Conservation (phyloP, 2,888 invertebrate genomes). For the Scaptomyza polygonia region DNA sequence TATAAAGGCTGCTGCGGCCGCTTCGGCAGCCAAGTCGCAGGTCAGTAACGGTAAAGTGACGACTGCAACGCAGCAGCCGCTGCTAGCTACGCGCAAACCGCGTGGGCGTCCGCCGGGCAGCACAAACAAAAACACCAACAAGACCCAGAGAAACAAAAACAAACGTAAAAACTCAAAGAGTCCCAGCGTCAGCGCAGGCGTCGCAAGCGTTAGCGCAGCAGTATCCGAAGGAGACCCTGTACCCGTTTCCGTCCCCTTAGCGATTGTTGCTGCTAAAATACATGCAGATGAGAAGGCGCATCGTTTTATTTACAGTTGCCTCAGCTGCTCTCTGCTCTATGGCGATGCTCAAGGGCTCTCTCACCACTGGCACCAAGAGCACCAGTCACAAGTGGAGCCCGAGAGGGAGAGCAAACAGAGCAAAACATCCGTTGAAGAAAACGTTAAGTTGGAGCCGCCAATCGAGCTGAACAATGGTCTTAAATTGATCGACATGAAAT, state of each 20-base stretch:
- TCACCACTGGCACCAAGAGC: constrained; percentile 67
- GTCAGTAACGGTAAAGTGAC: constrained; percentile 54
- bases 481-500: constrained; percentile 51
- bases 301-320: constrained; percentile 72
- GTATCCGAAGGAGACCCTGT: background rate
- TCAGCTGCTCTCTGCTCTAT: constrained; percentile 71
- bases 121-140: constrained; percentile 45
- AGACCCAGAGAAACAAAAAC: constrained; percentile 51
- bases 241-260: constrained; percentile 6
- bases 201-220: constrained; percentile 34
- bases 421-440: constrained; percentile 18
- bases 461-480: constrained; percentile 30
- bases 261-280: constrained; percentile 50
- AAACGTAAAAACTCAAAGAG: constrained; percentile 61
- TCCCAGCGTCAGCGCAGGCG: constrained; percentile 43
- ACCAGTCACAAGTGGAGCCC: constrained; percentile 46
- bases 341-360: constrained; percentile 62
- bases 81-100: constrained; percentile 45
- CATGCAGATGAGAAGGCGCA: constrained; percentile 70
- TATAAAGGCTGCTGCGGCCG: constrained; percentile 55
- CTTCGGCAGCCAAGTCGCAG: constrained; percentile 57
- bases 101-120: constrained; percentile 67
- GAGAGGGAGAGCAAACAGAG: constrained; percentile 31
- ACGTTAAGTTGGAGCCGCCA: constrained; percentile 48
- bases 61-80: constrained; percentile 35